Evolutionary conservation across 2,113 vertebrate species (phyloP), one percentile per base, ranked within the genome.

Genomic region (Climacteris rufus): DNA sequence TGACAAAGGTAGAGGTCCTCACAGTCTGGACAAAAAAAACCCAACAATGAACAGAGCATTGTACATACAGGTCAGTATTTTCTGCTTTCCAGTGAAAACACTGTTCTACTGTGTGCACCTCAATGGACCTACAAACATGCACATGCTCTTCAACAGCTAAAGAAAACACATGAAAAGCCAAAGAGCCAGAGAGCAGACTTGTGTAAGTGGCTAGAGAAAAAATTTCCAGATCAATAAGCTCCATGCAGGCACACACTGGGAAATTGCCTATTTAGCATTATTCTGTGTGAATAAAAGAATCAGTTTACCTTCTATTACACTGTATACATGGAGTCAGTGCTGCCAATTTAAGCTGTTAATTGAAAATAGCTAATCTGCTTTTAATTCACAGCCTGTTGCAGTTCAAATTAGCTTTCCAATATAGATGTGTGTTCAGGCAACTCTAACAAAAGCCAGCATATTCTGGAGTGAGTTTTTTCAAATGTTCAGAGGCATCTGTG

Each of bases 361-460:
- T 68, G 44, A 87, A 93, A 93, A 78, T 49, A 87, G 44, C 25
- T 84, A 71, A 42, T 87, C 39, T 56, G 54, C 53, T 72, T 94
- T 87, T 90, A 92, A 80, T 86, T 90, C 50, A 74, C 31, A 83
- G 64, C 33, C 40, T 69, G 9, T 33, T 77, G 50, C 17, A 74
- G 61, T 61, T 22, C 50, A 86, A 90, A 69, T 69, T 70, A 86
- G 49, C n/a, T 64, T 76, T 76, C 21, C 24, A 39, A 47, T 63
- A n/a, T 7, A 76, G 44, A 52, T 14, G 17, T 79, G 44, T 37
- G 65, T 91, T 85, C 49, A 70, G 40, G 68, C 40, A 88, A 23
- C 14, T 61, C 40, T 56, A 65, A 83, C 25, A 50, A 86, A 90
- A 87, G 40, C 30, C 70, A 87, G 18, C 21, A 63, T 76, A 47